Evolutionary conservation across 2,797 vertebrate species (phyloP).

Genomic region (Urosaurus nigricauda): DNA sequence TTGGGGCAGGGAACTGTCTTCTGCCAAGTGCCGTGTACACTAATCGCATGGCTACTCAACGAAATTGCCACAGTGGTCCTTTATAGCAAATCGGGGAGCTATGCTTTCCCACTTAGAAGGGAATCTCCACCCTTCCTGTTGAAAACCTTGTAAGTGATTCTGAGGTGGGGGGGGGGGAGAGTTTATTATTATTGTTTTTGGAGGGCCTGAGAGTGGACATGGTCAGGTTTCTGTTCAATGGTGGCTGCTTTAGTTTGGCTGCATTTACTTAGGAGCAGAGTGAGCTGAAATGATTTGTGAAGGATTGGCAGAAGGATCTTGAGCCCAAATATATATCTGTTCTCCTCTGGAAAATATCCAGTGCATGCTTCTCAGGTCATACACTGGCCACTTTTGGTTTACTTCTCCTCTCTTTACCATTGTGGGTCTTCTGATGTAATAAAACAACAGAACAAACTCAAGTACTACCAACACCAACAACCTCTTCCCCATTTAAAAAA

Average conservation of each 20-base stretch:
- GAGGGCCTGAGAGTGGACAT: neutral
- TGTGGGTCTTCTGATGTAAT: neutral
- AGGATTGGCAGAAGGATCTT: neutral
- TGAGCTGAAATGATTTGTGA: neutral
- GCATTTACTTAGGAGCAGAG: neutral
- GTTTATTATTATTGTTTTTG: slow-evolving; percentile 37
- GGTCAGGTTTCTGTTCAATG: neutral
- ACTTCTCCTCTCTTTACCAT: neutral
- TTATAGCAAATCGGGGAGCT: neutral
- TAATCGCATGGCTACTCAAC: too few relatives aligned
- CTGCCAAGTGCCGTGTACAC: neutral
- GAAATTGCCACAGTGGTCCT: neutral
- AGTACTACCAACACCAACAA: neutral
- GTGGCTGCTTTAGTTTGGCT: slow-evolving; percentile 39
- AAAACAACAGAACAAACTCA: neutral
- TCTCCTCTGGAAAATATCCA: rapidly evolving
- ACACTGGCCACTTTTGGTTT: neutral
- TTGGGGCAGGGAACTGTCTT: neutral
- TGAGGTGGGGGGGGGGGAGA: too few relatives aligned
- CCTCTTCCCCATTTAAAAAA: too few relatives aligned
- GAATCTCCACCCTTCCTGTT: neutral
- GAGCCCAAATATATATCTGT: neutral
- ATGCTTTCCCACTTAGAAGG: neutral
- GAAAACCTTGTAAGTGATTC: neutral
- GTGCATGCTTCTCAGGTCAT: rapidly evolving